A percentile compares a stretch with the other conserved stretches of the same genome.
These are phyloP conservation scores for Rhinoraja longicauda DNA, from an alignment of 2,797 vertebrate species.

Conservation along the genomic window DNA sequence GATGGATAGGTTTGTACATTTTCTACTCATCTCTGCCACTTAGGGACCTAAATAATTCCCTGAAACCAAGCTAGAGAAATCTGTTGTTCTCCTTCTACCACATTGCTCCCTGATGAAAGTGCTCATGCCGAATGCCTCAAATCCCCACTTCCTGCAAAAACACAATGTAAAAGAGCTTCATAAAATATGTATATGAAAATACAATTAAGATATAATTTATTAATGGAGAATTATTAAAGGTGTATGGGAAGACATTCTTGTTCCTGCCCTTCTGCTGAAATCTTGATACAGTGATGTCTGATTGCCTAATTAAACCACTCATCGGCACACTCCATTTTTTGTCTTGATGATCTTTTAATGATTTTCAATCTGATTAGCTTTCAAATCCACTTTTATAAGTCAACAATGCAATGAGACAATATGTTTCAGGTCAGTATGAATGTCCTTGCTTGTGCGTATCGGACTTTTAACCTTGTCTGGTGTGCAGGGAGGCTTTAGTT, in stretches of 20 bases:
- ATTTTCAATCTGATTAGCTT: background rate
- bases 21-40: background rate
- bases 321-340: background rate
- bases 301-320: background rate
- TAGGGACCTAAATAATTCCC: background rate
- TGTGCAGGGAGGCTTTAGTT: background rate
- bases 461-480: background rate
- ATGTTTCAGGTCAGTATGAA: background rate
- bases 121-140: background rate
- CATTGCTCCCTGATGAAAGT: background rate
- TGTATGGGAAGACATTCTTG: background rate
- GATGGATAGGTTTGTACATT: background rate
- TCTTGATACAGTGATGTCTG: background rate
- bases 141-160: background rate
- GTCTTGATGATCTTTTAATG: background rate
- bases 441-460: background rate
- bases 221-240: background rate
- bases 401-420: background rate
- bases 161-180: background rate
- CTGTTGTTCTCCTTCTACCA: background rate
- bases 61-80: background rate
- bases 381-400: background rate
- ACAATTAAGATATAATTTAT: background rate
- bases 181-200: slow-evolving; percentile 26
- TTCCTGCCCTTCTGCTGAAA: background rate